Base-by-base conservation (phyloP, 23 tunicate genomes). In the Halocynthia roretzi region DNA sequence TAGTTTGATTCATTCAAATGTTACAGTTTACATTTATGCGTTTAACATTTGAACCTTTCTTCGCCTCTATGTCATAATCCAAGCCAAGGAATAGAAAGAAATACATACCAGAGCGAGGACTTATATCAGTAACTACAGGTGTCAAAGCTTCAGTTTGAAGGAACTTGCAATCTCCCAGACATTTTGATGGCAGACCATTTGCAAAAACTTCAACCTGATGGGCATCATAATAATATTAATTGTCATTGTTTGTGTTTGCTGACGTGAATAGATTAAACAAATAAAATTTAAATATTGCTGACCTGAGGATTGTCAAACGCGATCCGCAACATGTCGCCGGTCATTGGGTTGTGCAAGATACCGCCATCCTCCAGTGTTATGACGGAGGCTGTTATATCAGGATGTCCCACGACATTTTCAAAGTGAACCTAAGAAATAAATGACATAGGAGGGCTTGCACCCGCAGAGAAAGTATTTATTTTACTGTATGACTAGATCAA, bases 231-330 rank as follows among this genome's bases (percentile, higher is more conserved):
- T 58, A n/a, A 58, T 58, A 14, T n/a, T 58, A 58, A 1, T 58
- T 58, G 63, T 14, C 63, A n/a, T 31, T 1, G 44, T 31, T 31
- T 4, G 44, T 31, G 44, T 31, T 31, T 31, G 44, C 44, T 31
- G 44, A 31, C 44, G 44, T 31, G 4, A 31, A 1, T 31, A 31
- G 44, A 4, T n/a, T 31, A 31, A 31, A 31, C 44, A 31, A 31
- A 31, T 31, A 4, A 31, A 31, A 31, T 31, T 31, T 31, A 4
- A 31, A 67, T 67, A 40, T 0, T 61, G 49, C 48, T 44, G 15
- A 82, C 86, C 86, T 82, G 86, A 23, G 86, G 86, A 14, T 49
- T 40, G 10, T 49, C 70, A 62, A 63, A 82, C 15, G 80, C 72
- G 58, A 44, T 6, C 5, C 80, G 80, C 22, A 82, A 20, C 86